Percentiles rank a stretch among this genome's conserved stretches.
Evolutionary conservation across 2,888 invertebrate genomes (phyloP).

Genomic region (Gastrophysa polygoni): DNA sequence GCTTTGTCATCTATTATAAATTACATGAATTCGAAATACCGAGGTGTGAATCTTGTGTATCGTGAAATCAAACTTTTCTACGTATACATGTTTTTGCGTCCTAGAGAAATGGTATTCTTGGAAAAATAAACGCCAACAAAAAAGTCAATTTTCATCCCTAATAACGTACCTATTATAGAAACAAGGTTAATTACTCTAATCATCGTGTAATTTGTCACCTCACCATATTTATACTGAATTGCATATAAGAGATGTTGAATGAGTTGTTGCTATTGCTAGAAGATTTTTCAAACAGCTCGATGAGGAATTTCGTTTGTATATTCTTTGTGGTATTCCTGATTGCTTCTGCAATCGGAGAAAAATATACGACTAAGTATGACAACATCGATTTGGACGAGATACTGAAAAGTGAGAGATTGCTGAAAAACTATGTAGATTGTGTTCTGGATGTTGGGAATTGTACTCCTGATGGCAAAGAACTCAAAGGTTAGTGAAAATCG

Average conservation of each 20-base stretch:
- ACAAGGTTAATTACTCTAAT: no score
- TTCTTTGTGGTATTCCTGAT: not conserved
- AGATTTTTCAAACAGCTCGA: not conserved
- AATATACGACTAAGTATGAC: conserved; percentile 44
- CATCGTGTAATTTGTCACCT: no score
- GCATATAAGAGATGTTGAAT: no score
- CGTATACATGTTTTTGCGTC: no score
- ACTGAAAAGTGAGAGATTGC: conserved; percentile 21
- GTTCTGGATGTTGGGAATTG: conserved; percentile 61
- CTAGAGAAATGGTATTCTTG: no score
- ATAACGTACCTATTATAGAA: no score
- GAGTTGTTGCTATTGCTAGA: not conserved
- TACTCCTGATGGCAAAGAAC: conserved; percentile 71
- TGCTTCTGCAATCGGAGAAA: conserved; percentile 10
- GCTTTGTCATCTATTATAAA: no score
- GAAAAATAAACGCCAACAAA: no score
- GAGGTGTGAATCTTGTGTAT: no score
- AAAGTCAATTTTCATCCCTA: no score
- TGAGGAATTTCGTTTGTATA: not conserved
- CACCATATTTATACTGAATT: not conserved
- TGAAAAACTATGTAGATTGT: conserved; percentile 39
- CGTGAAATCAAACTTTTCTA: no score
- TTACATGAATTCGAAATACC: no score
- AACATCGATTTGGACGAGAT: conserved; percentile 22
- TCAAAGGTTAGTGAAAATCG: conserved; percentile 71